Base-by-base conservation (phyloP, 2,797 vertebrate genomes). In the Chaenodraco wilsoni region DNA sequence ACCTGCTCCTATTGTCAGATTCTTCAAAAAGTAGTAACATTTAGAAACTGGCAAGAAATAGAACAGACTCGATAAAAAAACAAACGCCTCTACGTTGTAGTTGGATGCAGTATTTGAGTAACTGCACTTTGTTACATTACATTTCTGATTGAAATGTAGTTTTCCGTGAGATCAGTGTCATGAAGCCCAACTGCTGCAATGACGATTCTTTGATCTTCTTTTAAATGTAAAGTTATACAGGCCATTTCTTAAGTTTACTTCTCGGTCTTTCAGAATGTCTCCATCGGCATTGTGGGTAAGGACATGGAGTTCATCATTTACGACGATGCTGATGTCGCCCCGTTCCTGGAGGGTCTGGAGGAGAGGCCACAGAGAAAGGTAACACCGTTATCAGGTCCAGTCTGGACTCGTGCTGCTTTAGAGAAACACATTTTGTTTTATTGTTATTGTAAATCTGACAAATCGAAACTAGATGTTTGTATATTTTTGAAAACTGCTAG, bases 291-390 rank as follows among this genome's bases (percentile, higher is more conserved):
- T 59, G 96, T 99, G 91, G 98, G 97, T 11, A 98, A 98, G 88
- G 97, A 98, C 3, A 94, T 96, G 95, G 97, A 99, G 90, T 99
- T 99, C 74, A 96, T 90, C 31, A 98, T 99, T 88, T 99, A 99
- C 49, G 98, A 99, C 0, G 97, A 99, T n/a, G 95, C 97, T 56
- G 97, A 96, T 0, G 98, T 99, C 9, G 95, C 96, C 41, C 86
- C 95, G 0, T 99, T 97, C 93, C 94, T 99, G 80, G 96, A 98
- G 87, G 98, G 97, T 10, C 95, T 99, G 82, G 98, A 99, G 93
- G 98, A 99, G 92, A 95, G 98, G 72, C 97, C 98, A 1, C 97
- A 98, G 90, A 96, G 98, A 92, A 97, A 96, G 95, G 96, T 98
- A 76, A 31, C 2, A 2, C 40, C 27, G 43, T 13, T 11, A 45